Base-by-base conservation (phyloP, 2,797 vertebrate genomes). In the Chelonia mydas region DNA sequence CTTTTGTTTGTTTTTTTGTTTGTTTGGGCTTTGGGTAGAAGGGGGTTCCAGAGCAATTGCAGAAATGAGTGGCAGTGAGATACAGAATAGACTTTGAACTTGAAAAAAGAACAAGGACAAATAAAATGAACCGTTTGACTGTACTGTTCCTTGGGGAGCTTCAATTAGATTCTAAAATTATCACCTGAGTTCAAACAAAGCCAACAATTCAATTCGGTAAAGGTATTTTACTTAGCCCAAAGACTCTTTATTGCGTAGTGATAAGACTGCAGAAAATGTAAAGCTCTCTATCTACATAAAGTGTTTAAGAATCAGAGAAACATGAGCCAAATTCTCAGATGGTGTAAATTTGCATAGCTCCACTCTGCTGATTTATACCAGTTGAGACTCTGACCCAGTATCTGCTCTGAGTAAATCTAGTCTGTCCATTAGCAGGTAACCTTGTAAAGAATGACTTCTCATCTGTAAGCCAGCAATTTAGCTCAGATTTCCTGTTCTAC, bases 131-230 rank as follows among this genome's bases (percentile, higher is more conserved):
- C 90, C 94, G 95, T 95, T 96, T 96, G 33, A 80, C 74, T 47
- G 49, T 86, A 88, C 93, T 95, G 96, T 94, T 96, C 96, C 91
- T 92, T 96, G 96, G 97, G 96, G 96, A 97, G 86, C 92, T 83
- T 93, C 94, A 95, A 5, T 83, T 93, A 87, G 87, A 83, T 96
- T 94, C 96, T 97, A 96, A 97, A 96, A 94, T 96, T 96, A 94
- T 81, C 96, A 90, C 55, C 83, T 87, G 93, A 90, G 72, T 96
- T 96, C 91, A 92, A 90, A 94, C 15, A 49, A 45, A 25, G 27
- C 74, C 74, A 77, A 31, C 81, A 87, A 87, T 93, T 86, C 57
- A 92, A 87, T 59, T 94, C 72, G 91, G 79, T 95, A 93, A n/a
- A 84, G 21, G 19, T 82, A 41, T 87, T 88, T 91, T 25, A 81